These are phyloP conservation scores for Tipula lateralis DNA, from an alignment of 2,888 invertebrate species.

Conservation along the genomic window DNA sequence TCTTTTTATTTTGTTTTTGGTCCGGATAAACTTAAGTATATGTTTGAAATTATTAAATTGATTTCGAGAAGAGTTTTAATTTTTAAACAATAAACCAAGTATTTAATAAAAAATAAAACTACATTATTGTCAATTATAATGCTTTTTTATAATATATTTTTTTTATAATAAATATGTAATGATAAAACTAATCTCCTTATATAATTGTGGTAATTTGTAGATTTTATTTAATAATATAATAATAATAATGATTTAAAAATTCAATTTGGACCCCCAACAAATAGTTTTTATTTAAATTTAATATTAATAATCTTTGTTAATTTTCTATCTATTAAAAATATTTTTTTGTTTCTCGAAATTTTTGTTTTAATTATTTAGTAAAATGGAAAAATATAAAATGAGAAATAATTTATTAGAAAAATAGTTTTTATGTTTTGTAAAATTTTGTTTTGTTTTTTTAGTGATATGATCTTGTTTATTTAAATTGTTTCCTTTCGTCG, in stretches of 20 bases:
- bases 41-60: not conserved
- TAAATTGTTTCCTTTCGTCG: not conserved
- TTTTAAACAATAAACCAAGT: not conserved
- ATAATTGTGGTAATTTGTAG: not conserved
- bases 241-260: not conserved
- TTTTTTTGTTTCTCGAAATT: not conserved
- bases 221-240: not conserved
- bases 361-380: not conserved
- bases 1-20: not conserved
- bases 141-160: not conserved
- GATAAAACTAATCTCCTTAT: not conserved
- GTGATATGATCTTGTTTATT: not conserved
- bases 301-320: not conserved
- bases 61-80: not conserved
- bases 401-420: not conserved
- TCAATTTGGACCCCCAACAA: not conserved
- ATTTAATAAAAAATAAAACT: not conserved
- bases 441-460: not conserved
- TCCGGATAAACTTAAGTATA: slow-evolving; percentile 12
- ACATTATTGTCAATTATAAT: slow-evolving; percentile 19
- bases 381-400: slow-evolving; percentile 2
- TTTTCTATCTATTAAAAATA: not conserved
- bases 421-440: not conserved
- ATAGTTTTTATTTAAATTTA: not conserved
- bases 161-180: not conserved